Conservation (phyloP, 2,113 vertebrate species). For the Actenoides hombroni region DNA sequence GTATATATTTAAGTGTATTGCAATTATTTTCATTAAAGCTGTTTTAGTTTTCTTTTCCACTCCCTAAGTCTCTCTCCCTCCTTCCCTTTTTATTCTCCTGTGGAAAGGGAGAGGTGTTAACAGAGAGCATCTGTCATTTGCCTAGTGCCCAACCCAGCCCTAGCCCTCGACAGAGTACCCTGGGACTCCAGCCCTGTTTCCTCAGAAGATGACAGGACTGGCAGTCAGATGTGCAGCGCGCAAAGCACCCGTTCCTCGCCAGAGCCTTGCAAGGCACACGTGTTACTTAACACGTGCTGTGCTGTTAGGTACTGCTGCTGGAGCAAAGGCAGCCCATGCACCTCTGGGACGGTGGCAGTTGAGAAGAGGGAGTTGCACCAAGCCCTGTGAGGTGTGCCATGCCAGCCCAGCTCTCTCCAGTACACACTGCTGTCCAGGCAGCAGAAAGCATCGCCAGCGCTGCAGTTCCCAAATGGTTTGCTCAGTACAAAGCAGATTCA, state of each 20-base stretch:
- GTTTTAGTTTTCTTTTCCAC: too few species aligned
- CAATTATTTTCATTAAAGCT: too few species aligned
- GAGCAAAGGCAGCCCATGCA: neutral
- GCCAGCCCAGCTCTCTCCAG: fast-evolving
- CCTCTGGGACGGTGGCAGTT: neutral
- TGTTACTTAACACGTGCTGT: fast-evolving
- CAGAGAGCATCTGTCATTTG: too few species aligned
- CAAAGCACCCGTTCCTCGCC: neutral
- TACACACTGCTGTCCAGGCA: neutral
- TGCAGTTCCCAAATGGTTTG: neutral
- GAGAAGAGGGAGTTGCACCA: neutral
- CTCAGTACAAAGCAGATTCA: fast-evolving
- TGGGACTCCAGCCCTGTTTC: neutral
- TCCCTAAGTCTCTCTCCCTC: too few species aligned
- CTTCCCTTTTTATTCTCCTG: too few species aligned
- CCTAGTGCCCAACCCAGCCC: too few species aligned
- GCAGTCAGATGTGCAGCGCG: neutral
- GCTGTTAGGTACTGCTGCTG: neutral
- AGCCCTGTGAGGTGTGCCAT: fast-evolving
- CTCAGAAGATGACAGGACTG: neutral
- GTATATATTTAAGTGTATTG: too few species aligned
- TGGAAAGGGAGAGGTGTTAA: too few species aligned
- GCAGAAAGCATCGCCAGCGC: neutral
- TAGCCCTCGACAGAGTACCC: neutral
- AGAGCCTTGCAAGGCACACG: neutral